These are phyloP conservation scores for Clarias platycephalus DNA, from an alignment of 2,797 vertebrate genomes.

Conservation along the genomic window DNA sequence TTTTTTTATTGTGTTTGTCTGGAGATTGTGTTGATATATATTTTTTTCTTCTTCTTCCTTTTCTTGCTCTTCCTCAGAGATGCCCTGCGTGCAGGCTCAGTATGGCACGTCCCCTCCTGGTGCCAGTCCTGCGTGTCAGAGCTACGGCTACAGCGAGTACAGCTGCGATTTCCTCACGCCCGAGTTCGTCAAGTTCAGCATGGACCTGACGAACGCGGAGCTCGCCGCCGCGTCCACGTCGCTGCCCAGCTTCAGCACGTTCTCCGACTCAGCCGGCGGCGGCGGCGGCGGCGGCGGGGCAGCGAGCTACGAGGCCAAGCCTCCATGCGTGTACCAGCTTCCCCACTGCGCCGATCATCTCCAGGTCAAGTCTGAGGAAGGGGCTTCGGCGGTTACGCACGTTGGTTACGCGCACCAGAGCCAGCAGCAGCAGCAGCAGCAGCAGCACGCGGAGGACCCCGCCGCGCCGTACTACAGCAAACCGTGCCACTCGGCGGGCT, in stretches of 20 bases:
- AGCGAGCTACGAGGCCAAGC: constrained; percentile 89
- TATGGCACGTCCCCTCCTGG: constrained; percentile 95
- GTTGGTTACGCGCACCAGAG: constrained; percentile 75
- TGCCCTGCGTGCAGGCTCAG: constrained; percentile 98
- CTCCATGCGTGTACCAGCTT: constrained; percentile 94
- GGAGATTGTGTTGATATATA: background rate
- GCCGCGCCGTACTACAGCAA: constrained; percentile 84
- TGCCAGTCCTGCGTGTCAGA: constrained; percentile 93
- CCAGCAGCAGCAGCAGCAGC: constrained; percentile 69
- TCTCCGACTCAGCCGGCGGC: constrained; percentile 82
- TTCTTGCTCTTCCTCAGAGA: constrained; percentile 66
- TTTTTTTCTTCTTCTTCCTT: background rate
- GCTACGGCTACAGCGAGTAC: constrained; percentile 96
- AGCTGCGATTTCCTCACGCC: constrained; percentile 96
- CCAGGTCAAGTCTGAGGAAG: constrained; percentile 93
- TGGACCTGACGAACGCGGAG: constrained; percentile 98
- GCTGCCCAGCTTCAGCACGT: constrained; percentile 72
- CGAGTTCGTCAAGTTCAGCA: constrained; percentile 99
- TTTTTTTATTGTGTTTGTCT: no score
- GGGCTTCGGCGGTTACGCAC: constrained; percentile 74
- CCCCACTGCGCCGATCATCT: constrained; percentile 85
- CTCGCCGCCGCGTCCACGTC: constrained; percentile 87
- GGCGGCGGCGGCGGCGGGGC: constrained; percentile 52
- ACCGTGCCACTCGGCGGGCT: constrained; percentile 82
- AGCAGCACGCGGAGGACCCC: constrained; percentile 78